phyloP scores from a whole-genome alignment of 1,140 invertebrate species.

The Lysiphlebus fabarum region DNA sequence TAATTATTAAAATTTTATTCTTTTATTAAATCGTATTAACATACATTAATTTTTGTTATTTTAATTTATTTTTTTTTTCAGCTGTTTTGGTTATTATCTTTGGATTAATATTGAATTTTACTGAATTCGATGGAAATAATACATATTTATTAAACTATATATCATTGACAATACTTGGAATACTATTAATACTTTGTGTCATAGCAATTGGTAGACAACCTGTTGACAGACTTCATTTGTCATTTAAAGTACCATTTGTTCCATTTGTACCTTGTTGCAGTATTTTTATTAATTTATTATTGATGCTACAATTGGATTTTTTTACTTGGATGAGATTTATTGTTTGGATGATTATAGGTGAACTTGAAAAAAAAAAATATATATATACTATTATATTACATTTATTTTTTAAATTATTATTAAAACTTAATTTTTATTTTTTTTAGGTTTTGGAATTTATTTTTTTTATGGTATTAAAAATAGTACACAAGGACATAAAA shows the following conservation, averaged over 20 bases:
- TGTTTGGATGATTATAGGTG: slow-evolving; percentile 75
- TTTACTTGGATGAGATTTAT: slow-evolving; percentile 83
- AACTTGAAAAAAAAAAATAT: slow-evolving; percentile 21
- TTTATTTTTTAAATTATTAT: no score
- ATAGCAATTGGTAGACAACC: slow-evolving; percentile 53
- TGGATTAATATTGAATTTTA: slow-evolving; percentile 35
- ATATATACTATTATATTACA: no score
- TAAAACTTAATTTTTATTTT: slow-evolving; percentile 21
- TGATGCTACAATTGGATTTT: slow-evolving; percentile 81
- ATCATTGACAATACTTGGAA: slow-evolving; percentile 37
- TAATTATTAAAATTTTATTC: no score
- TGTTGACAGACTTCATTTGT: slow-evolving; percentile 40
- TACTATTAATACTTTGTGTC: slow-evolving; percentile 45
- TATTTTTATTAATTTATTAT: slow-evolving; percentile 80
- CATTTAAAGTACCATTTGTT: slow-evolving; percentile 69
- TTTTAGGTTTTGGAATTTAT: slow-evolving; percentile 54
- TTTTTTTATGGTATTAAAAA: slow-evolving; percentile 53
- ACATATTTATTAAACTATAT: slow-evolving; percentile 37
- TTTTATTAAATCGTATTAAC: no score
- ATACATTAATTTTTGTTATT: no score
- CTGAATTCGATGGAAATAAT: slow-evolving; percentile 26
- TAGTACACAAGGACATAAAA: slow-evolving; percentile 47
- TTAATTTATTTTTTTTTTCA: slow-evolving; percentile 30
- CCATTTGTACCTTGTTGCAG: slow-evolving; percentile 80
- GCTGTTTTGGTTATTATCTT: slow-evolving; percentile 39